A percentile compares a stretch with the other conserved stretches of the same genome.
Evolutionary conservation across 2,888 invertebrate genomes (phyloP).

Genomic region (Tetanocera ferruginea): DNA sequence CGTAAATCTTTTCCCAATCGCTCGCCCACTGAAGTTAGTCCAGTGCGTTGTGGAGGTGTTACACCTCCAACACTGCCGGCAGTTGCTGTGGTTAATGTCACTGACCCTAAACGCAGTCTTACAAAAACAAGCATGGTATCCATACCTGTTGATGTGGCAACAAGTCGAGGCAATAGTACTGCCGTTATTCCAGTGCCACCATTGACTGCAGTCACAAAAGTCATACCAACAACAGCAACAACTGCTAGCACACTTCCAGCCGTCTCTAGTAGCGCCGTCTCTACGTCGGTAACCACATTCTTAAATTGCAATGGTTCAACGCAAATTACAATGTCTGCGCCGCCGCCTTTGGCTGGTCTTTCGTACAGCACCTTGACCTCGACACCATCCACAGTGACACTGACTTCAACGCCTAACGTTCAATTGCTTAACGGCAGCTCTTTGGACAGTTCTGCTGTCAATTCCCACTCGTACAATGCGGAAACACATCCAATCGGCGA

Average conservation of each 20-base stretch:
- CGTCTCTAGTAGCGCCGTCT: not conserved
- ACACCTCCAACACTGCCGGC: conserved; percentile 38
- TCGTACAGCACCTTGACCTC: conserved; percentile 41
- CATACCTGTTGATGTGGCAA: conserved; percentile 57
- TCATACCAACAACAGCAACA: conserved; percentile 31
- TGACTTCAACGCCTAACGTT: conserved; percentile 5
- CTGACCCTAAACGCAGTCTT: conserved; percentile 48
- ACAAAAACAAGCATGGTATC: conserved; percentile 67
- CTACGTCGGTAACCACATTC: conserved; percentile 32
- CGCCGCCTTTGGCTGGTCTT: conserved; percentile 63
- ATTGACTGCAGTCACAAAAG: conserved; percentile 63
- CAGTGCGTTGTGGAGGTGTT: conserved; percentile 22
- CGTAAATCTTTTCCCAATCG: conserved; percentile 67
- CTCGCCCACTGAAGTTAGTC: conserved; percentile 43
- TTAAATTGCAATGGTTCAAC: conserved; percentile 39
- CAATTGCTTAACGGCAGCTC: not conserved
- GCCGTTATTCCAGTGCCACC: conserved; percentile 60
- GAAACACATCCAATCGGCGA: conserved; percentile 68
- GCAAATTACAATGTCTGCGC: conserved; percentile 47
- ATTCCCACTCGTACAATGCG: conserved; percentile 44
- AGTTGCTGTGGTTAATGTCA: conserved; percentile 19
- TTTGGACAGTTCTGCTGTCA: not conserved
- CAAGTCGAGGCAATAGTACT: conserved; percentile 45
- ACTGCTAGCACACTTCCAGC: not conserved
- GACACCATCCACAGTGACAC: conserved; percentile 28